Evolutionary conservation across 2,797 vertebrate species (phyloP), one percentile per base, ranked within the genome.

Genomic region (Acridotheres tristis): DNA sequence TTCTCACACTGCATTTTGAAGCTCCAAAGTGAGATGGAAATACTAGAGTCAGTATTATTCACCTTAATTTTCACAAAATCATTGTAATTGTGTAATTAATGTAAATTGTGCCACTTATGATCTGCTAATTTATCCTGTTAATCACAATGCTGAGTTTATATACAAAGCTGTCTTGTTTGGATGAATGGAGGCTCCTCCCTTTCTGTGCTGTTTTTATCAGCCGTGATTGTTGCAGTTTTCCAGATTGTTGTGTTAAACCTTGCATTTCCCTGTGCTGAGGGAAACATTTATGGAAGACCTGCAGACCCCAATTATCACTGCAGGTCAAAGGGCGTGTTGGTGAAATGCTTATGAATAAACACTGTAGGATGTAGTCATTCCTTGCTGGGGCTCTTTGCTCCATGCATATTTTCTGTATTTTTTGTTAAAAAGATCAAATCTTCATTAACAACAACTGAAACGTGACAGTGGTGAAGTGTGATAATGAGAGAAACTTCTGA

Each of bases 301-400:
- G 62, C 58, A 93, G 90, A 78, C 79, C 85, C 54, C 76, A 90
- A 22, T 96, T 93, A 93, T 68, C 73, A 40, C 73, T 55, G 43
- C 16, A 16, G 58, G 79, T 81, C 69, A 89, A 68, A 66, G 85
- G 47, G 45, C 54, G 30, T 34, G 30, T 63, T 67, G 4, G 57
- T 59, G 87, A 87, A 22, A 59, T 59, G 58, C 38, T 94, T 62
- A 43, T 5, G 12, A 76, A 34, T 51, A 91, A 93, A 51, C 38
- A 38, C 54, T 90, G 69, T 40, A 85, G 87, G 74, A 78, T 19
- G 15, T 65, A 36, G 30, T 55, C 29, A n/a, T 68, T 22, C 20
- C 29, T 65, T 67, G 9, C 51, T 75, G 32, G 18, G 10, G 68
- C 17, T 85, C 38, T 43, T 80, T 91, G 67, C 61, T 48, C 54